Base-by-base conservation (phyloP, 2,797 vertebrate genomes). In the Monodelphis domestica region DNA sequence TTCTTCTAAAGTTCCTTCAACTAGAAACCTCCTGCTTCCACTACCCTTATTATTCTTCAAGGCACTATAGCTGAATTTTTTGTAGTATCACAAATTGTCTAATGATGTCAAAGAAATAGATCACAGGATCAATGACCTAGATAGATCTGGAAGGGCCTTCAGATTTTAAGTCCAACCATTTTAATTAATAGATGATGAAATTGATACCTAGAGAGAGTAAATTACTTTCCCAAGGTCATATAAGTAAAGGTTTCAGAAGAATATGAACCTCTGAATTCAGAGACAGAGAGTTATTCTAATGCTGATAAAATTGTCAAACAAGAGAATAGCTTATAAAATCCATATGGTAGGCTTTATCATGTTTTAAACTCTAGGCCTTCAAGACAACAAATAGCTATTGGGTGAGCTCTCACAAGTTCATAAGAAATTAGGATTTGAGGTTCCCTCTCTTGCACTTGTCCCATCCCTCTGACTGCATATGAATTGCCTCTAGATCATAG, bases 381-480 rank as follows among this genome's bases (percentile, higher is more conserved):
- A 84, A 84, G 38, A 45, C 63, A 38, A 50, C 38, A 84, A 50
- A 12, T 50, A 84, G 24, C 33, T 50, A 84, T n/a, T 84, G 3
- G 24, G 10, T 50, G 38, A 26, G 38, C 70, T 28, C 38, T 84
- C 70, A 50, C 38, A 45, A 26, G 70, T 84, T 45, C 38, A 84
- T 10, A 50, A 50, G 7, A 84, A 84, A 50, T n/a, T 26, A 26
- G 59, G 89, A 87, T 52, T 89, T 91, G 91, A 90, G 24, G 21
- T 92, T 53, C 6, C 87, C 90, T 63, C n/a, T 10, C 33, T 89
- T 91, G 57, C 12, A 91, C 38, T 89, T 89, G n/a, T 89, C 51
- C 87, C 53, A 53, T 53, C 90, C 2, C 93, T 93, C 90, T 91
- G 45, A 94, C 70, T 92, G 52, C 87, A 91, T 21, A 29, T 93